These are phyloP conservation scores for Formica aserva DNA, from an alignment of 2,888 invertebrate species.

Conservation along the genomic window DNA sequence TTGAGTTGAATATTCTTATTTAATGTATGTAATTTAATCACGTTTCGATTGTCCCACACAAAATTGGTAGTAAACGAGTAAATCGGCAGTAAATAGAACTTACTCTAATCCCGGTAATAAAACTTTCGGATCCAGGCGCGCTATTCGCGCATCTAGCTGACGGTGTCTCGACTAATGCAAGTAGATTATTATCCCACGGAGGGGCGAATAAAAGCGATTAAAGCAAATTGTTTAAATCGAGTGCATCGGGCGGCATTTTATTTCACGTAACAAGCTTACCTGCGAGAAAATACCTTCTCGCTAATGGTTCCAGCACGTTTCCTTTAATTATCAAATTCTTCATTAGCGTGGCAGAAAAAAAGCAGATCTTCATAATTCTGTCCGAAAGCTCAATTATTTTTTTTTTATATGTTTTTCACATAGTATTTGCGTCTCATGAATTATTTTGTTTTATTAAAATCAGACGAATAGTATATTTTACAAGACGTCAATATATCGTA, in stretches of 20 bases:
- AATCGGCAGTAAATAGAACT: slow-evolving; percentile 38
- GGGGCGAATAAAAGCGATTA: slow-evolving; percentile 56
- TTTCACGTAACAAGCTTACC: slow-evolving; percentile 34
- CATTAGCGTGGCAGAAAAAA: slow-evolving; percentile 44
- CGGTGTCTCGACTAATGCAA: slow-evolving; percentile 39
- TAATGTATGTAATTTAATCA: background rate
- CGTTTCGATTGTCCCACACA: slow-evolving; percentile 24
- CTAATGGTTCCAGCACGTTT: slow-evolving; percentile 59
- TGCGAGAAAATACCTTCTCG: slow-evolving; percentile 52
- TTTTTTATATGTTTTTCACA: background rate
- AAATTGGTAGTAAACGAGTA: slow-evolving; percentile 47
- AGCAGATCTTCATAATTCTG: slow-evolving; percentile 3
- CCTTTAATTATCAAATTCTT: slow-evolving; percentile 58
- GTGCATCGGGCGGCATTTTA: slow-evolving; percentile 43
- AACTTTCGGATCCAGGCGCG: slow-evolving; percentile 43
- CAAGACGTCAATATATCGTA: background rate
- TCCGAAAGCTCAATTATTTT: background rate
- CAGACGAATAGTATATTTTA: background rate
- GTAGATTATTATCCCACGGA: slow-evolving; percentile 53
- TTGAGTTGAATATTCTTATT: background rate
- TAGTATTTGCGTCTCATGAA: background rate
- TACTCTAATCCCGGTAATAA: slow-evolving; percentile 55
- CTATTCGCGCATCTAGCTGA: slow-evolving; percentile 26
- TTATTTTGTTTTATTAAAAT: background rate
- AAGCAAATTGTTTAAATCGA: slow-evolving; percentile 58